These are phyloP conservation scores for Sebastes kiyomatsui DNA, from an alignment of 2,797 vertebrate species.

Conservation along the genomic window DNA sequence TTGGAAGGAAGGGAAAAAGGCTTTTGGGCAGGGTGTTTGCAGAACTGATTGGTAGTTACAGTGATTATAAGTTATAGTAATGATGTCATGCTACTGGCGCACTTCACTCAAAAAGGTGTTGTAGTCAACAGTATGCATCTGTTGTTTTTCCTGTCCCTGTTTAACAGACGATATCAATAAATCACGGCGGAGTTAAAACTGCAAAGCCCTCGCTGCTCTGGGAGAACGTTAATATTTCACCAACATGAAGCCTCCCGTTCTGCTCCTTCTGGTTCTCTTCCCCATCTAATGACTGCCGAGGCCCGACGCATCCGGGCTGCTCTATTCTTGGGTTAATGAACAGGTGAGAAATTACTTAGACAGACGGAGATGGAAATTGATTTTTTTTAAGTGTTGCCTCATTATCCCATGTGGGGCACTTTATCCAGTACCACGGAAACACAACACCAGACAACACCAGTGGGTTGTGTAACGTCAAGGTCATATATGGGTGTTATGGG, in stretches of 20 bases:
- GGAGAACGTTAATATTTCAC: slow-evolving; percentile 65
- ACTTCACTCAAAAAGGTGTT: slow-evolving; percentile 26
- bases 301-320: slow-evolving; percentile 42
- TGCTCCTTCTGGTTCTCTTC: slow-evolving; percentile 35
- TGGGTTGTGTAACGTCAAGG: slow-evolving; percentile 70
- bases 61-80: slow-evolving; percentile 39
- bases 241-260: slow-evolving; percentile 3
- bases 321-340: slow-evolving; percentile 67
- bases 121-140: slow-evolving; percentile 1
- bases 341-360: slow-evolving; percentile 74
- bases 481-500: slow-evolving; percentile 56
- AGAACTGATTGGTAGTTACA: slow-evolving; percentile 38
- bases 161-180: slow-evolving; percentile 45
- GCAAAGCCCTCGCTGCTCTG: slow-evolving; percentile 16
- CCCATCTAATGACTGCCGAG: slow-evolving; percentile 42
- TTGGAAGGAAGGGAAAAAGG: slow-evolving; percentile 38
- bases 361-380: slow-evolving; percentile 74
- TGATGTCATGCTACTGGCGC: slow-evolving; percentile 21
- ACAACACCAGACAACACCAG: slow-evolving; percentile 55
- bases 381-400: slow-evolving; percentile 78
- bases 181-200: slow-evolving; percentile 35
- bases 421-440: slow-evolving; percentile 65
- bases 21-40: slow-evolving; percentile 45
- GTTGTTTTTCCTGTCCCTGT: slow-evolving; percentile 13
- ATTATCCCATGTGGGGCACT: slow-evolving; percentile 72